These are phyloP conservation scores for Gambusia yucatana DNA, from an alignment of 2,797 vertebrate genomes.

Conservation along the genomic window DNA sequence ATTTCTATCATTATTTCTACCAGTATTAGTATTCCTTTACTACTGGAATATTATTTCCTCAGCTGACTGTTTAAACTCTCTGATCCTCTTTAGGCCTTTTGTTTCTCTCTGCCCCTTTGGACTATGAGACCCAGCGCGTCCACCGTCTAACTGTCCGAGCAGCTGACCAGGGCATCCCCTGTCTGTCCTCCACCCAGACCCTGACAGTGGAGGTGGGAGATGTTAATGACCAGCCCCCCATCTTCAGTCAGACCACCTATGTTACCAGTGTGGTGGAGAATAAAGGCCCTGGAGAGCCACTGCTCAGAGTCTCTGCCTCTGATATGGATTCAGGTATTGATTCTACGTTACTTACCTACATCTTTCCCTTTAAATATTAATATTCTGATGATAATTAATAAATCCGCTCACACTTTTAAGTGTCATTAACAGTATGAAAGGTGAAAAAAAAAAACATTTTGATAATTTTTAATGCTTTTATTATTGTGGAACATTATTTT, in stretches of 20 bases:
- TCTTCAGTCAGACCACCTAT: conserved; percentile 83
- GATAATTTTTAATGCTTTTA: not conserved
- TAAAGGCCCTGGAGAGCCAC: conserved; percentile 79
- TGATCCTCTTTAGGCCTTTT: conserved; percentile 80
- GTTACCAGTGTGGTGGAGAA: conserved; percentile 86
- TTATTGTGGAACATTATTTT: not conserved
- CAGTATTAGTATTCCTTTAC: not conserved
- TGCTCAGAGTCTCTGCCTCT: conserved; percentile 83
- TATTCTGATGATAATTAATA: not conserved
- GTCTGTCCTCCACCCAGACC: conserved; percentile 87
- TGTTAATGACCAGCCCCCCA: conserved; percentile 86
- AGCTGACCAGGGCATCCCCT: conserved; percentile 81
- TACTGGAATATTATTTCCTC: not conserved
- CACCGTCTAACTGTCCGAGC: conserved; percentile 84
- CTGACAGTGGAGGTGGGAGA: conserved; percentile 87
- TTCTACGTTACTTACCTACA: not conserved
- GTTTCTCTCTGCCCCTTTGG: conserved; percentile 81
- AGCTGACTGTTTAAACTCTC: not conserved
- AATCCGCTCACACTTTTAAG: not conserved
- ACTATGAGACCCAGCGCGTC: conserved; percentile 81
- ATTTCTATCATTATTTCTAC: not conserved
- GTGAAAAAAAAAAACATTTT: not conserved
- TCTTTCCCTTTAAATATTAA: not conserved
- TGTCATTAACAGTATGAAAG: not conserved
- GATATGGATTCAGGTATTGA: conserved; percentile 89